phyloP scores from a whole-genome alignment of 1,140 invertebrate genomes.

The Nixonia krombeini region DNA sequence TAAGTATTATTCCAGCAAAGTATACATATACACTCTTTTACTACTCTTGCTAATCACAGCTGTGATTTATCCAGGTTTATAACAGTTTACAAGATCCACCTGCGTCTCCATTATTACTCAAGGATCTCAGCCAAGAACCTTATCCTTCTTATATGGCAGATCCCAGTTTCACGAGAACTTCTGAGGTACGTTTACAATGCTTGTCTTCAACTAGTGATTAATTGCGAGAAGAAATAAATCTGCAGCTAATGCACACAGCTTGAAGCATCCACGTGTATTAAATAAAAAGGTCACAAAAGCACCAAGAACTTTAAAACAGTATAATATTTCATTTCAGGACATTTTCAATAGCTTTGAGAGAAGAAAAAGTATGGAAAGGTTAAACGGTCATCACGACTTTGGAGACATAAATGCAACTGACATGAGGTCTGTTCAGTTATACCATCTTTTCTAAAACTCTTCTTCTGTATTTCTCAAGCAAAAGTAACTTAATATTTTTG shows the following conservation, averaged over 20 bases:
- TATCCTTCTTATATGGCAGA: conserved; percentile 60
- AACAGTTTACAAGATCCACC: conserved; percentile 68
- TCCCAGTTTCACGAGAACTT: conserved; percentile 69
- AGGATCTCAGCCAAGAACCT: conserved; percentile 60
- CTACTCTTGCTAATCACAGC: too few relatives aligned
- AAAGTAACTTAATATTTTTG: too few relatives aligned
- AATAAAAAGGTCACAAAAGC: too few relatives aligned
- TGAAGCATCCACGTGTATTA: too few relatives aligned
- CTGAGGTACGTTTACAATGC: conserved; percentile 55
- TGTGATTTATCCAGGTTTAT: conserved; percentile 56
- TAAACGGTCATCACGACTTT: conserved; percentile 62
- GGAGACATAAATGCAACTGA: conserved; percentile 53
- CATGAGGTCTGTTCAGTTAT: conserved; percentile 48
- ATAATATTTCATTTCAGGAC: conserved; percentile 58
- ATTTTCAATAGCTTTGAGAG: conserved; percentile 67
- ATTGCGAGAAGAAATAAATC: not conserved
- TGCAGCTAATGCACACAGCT: too few relatives aligned
- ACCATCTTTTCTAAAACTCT: too few relatives aligned
- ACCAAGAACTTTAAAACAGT: too few relatives aligned
- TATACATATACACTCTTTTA: too few relatives aligned
- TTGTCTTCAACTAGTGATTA: not conserved
- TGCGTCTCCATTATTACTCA: conserved; percentile 59
- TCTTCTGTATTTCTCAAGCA: too few relatives aligned
- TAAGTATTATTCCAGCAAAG: too few relatives aligned
- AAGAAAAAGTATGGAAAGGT: conserved; percentile 64